Evolutionary conservation across 2,113 vertebrate species (phyloP), one percentile per base, ranked within the genome.

Genomic region (Prolemur simus): DNA sequence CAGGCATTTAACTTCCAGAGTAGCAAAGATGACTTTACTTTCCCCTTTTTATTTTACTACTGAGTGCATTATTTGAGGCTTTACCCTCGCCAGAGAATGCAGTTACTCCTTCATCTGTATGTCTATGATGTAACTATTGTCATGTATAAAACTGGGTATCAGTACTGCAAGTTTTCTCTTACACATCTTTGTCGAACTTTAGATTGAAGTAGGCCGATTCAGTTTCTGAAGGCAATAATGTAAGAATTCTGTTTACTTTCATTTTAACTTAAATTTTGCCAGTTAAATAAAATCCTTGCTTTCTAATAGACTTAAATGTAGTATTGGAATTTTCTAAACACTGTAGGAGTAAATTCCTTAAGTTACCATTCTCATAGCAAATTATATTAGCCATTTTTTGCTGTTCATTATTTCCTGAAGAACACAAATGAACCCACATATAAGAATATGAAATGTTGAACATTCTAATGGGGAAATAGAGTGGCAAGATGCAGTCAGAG

Each of bases 181-280:
- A 27, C 37, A 32, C 5, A 29, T 83, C 14, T 63, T 54, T 64
- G 54, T 83, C 4, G 32, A 83, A 68, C 52, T 74, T 81, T 86
- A 76, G 15, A 56, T 80, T 78, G 77, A 64, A 93, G 34, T 78
- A 81, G 73, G 56, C 34, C 81, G 73, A 80, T 63, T 84, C 7
- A 73, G 13, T 25, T 63, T 63, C 34, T 81, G 42, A 91, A 87
- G 60, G 45, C 42, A 82, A 0, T 56, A 78, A 37, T 89, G 20
- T 68, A 81, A 54, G 52, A 86, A 76, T 93, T 93, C 58, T 82
- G 20, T 29, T 84, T 66, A 56, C 85, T 95, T 80, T 66, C 6
- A 45, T 64, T 91, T 92, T 95, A 73, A 32, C 73, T 93, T 80
- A 60, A 93, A 95, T 69, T 82, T 74, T 27, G 69, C 25, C 39